Evolutionary conservation across 37 sponge, comb jelly and placozoan species (phyloP).

Genomic region (Spongia lamella): DNA sequence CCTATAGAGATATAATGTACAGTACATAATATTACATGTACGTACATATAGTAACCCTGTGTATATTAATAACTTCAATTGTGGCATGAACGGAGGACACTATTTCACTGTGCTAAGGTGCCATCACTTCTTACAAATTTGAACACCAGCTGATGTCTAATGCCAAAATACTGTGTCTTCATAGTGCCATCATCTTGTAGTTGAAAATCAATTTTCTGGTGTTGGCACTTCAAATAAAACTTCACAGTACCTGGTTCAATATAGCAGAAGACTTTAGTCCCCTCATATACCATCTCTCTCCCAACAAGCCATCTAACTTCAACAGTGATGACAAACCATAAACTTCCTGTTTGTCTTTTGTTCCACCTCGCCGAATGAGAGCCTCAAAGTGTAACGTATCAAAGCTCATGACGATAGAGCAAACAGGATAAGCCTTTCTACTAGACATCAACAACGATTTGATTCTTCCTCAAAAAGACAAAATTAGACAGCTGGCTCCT

Average conservation of each 20-base stretch:
- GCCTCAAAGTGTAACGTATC: conserved; percentile 4
- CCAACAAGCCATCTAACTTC: conserved; percentile 2
- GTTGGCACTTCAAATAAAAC: not conserved
- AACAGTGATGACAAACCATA: not conserved
- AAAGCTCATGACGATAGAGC: conserved; percentile 4
- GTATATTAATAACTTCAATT: no score
- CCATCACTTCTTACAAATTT: conserved; percentile 23
- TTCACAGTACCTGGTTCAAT: conserved; percentile 1
- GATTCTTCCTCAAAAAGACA: no score
- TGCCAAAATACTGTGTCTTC: no score
- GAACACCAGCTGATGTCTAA: not conserved
- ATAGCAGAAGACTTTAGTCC: conserved; percentile 8
- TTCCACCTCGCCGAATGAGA: not conserved
- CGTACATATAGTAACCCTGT: no score
- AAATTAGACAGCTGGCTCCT: no score
- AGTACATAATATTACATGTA: no score
- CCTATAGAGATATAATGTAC: no score
- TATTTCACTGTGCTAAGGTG: not conserved
- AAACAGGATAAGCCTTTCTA: conserved; percentile 9
- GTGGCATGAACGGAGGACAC: no score
- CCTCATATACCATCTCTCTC: conserved; percentile 19
- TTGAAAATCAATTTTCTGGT: not conserved
- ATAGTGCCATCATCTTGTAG: no score
- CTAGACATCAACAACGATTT: not conserved
- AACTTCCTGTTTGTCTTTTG: no score